Evolutionary conservation across 2,113 vertebrate species (phyloP).

Genomic region (Callopanchax toddi): DNA sequence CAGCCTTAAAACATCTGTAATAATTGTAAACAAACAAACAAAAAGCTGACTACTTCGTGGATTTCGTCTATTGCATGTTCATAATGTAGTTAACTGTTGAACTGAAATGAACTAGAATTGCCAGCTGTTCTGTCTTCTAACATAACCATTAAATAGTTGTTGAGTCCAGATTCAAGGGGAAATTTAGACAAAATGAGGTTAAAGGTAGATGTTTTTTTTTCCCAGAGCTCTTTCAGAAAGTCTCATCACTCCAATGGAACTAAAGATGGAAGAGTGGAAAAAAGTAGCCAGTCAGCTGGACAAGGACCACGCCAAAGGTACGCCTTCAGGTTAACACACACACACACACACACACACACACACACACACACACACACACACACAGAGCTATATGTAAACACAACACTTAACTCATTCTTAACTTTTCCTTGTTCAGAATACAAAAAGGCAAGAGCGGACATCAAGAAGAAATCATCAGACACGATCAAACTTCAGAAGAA

Average conservation of each 20-base stretch:
- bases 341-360: neutral
- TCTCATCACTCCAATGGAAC: constrained; percentile 81
- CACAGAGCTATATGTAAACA: neutral
- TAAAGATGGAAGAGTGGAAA: constrained; percentile 86
- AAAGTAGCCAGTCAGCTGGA: constrained; percentile 84
- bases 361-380: neutral
- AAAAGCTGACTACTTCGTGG: too few relatives aligned
- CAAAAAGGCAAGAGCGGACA: constrained; percentile 83
- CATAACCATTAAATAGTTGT: too few relatives aligned
- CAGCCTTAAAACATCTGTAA: too few relatives aligned
- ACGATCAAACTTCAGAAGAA: constrained; percentile 88
- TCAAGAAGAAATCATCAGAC: constrained; percentile 87
- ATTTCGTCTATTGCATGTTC: too few relatives aligned
- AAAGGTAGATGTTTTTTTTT: neutral
- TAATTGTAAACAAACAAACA: too few relatives aligned
- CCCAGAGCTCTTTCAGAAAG: constrained; percentile 82
- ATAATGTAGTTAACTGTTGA: too few relatives aligned
- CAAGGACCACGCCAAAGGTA: constrained; percentile 87
- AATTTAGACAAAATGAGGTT: too few relatives aligned
- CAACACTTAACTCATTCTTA: neutral
- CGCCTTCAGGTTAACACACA: neutral
- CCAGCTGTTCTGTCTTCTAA: too few relatives aligned
- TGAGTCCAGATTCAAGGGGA: too few relatives aligned
- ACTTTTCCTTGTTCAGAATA: constrained; percentile 69
- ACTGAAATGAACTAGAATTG: too few relatives aligned